Conservation (phyloP, 2,113 vertebrate genomes). For the Calidris pygmaea region DNA sequence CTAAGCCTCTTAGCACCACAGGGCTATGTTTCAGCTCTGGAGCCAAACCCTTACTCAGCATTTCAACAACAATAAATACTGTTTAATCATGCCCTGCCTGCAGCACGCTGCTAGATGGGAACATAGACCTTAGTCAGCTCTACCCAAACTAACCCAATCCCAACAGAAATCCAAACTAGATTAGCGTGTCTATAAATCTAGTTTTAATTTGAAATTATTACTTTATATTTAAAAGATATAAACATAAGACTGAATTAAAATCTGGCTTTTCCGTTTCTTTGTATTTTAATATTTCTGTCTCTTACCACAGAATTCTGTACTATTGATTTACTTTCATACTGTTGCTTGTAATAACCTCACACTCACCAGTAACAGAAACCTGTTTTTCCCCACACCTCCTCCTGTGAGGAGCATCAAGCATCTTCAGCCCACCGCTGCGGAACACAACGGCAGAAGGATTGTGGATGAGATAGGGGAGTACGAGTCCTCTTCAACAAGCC, state of each 20-base stretch:
- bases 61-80: not conserved
- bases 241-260: accelerated
- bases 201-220: not conserved
- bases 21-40: not conserved
- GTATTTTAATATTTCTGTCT: not conserved
- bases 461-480: accelerated
- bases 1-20: not conserved
- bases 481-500: not conserved
- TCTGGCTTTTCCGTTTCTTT: not conserved
- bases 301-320: not conserved
- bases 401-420: not conserved
- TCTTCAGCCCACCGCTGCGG: not conserved
- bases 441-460: not conserved
- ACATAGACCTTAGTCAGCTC: not conserved
- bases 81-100: not conserved
- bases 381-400: not conserved
- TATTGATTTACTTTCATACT: not conserved
- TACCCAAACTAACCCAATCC: not conserved
- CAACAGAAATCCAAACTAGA: not conserved
- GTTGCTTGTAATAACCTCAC: not conserved
- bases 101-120: not conserved
- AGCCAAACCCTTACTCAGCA: conserved; percentile 3
- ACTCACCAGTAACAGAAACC: not conserved
- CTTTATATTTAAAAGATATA: not conserved
- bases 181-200: accelerated